phyloP scores from a whole-genome alignment of 92 coral and sea anemone species.

The Muricea muricata region DNA sequence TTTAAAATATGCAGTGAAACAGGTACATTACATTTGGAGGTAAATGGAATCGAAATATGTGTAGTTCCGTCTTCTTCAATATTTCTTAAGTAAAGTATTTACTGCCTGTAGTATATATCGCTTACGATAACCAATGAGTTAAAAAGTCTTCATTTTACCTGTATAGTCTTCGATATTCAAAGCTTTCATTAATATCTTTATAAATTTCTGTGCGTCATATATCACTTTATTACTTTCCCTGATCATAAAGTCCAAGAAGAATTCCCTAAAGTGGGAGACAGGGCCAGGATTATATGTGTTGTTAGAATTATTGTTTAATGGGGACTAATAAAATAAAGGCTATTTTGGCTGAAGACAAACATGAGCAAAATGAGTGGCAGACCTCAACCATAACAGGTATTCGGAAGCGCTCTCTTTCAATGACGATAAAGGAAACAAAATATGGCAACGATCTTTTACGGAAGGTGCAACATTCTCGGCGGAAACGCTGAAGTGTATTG shows the following conservation, averaged over 20 bases:
- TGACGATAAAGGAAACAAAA: slow-evolving; percentile 4
- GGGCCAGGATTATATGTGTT: background rate
- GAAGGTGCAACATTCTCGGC: background rate
- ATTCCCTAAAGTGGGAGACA: background rate
- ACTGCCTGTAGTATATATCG: too few relatives aligned
- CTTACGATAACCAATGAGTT: background rate
- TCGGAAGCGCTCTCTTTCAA: background rate
- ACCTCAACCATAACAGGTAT: slow-evolving; percentile 14
- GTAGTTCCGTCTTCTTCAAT: too few relatives aligned
- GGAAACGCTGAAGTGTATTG: background rate
- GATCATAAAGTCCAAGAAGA: background rate
- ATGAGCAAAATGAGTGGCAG: too few relatives aligned
- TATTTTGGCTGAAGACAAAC: too few relatives aligned
- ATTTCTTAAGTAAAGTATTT: too few relatives aligned
- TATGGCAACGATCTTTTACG: background rate
- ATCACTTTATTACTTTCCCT: slow-evolving; percentile 4
- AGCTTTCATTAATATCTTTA: background rate
- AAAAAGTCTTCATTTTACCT: background rate
- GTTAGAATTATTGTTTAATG: background rate
- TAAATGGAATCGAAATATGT: too few relatives aligned
- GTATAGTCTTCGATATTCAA: background rate
- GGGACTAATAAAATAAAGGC: too few relatives aligned
- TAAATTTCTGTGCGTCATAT: slow-evolving; percentile 38
- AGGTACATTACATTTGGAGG: too few relatives aligned
- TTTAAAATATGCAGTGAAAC: too few relatives aligned